Evolutionary conservation across 92 coral and sea anemone genomes (phyloP).

Genomic region (Siderastrea radians): DNA sequence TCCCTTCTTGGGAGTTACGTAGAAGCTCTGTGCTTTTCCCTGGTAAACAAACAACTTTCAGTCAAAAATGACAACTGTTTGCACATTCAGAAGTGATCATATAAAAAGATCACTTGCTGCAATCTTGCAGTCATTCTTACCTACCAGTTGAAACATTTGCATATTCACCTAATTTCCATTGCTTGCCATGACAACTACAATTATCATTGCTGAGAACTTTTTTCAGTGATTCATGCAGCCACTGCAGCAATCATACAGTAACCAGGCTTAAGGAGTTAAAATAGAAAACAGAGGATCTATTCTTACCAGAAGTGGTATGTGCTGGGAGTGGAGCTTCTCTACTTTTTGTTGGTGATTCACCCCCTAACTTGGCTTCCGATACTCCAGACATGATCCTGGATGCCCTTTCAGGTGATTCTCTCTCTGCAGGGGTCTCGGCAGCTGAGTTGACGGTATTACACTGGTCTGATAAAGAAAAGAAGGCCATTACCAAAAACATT

Average conservation of each 20-base stretch:
- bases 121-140: too few species aligned
- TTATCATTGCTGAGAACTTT: too few species aligned
- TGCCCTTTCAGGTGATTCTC: constrained; percentile 63
- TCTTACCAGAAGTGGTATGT: constrained; percentile 33
- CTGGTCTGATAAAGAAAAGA: constrained; percentile 32
- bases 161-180: too few species aligned
- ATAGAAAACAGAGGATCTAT: not conserved
- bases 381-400: constrained; percentile 59
- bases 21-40: constrained; percentile 76
- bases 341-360: constrained; percentile 50
- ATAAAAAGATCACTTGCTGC: too few species aligned
- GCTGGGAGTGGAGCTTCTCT: constrained; percentile 21
- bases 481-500: not conserved
- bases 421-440: constrained; percentile 57
- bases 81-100: too few species aligned
- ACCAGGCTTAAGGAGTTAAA: not conserved
- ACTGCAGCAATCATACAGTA: not conserved
- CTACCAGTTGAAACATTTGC: too few species aligned
- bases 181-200: too few species aligned
- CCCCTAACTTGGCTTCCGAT: constrained; percentile 46
- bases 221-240: not conserved
- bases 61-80: not conserved
- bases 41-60: not conserved
- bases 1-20: constrained; percentile 79
- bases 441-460: constrained; percentile 46